Conservation (phyloP, 2,888 invertebrate genomes). For the Eilema sororculum region DNA sequence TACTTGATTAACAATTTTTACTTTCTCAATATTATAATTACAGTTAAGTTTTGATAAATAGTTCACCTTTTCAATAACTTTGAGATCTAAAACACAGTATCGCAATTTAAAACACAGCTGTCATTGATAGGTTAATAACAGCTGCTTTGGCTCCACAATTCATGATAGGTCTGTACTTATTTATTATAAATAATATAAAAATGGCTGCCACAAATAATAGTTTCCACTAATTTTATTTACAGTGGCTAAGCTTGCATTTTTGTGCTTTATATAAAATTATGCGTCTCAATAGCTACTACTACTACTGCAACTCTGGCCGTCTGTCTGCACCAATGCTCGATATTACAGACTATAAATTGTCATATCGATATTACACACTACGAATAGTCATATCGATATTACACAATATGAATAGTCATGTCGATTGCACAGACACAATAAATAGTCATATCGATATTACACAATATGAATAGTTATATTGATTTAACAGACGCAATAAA, state of each 20-base stretch:
- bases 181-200: too few relatives aligned
- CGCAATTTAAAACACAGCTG: too few relatives aligned
- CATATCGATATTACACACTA: background rate
- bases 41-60: too few relatives aligned
- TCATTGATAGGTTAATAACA: too few relatives aligned
- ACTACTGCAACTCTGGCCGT: constrained; percentile 36
- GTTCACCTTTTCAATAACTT: too few relatives aligned
- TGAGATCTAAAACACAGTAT: too few relatives aligned
- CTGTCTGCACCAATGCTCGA: background rate
- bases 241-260: constrained; percentile 38
- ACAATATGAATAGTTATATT: background rate
- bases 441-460: constrained; percentile 3
- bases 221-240: background rate
- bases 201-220: too few relatives aligned
- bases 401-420: background rate
- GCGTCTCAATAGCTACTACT: constrained; percentile 42
- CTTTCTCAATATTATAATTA: too few relatives aligned
- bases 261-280: constrained; percentile 50
- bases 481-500: too few relatives aligned
- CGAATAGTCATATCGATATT: background rate
- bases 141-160: too few relatives aligned
- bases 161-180: too few relatives aligned
- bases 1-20: too few relatives aligned
- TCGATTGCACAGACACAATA: constrained; percentile 4
- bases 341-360: background rate